Evolutionary conservation across 2,797 vertebrate species (phyloP).

Genomic region (Syngnathus acus): DNA sequence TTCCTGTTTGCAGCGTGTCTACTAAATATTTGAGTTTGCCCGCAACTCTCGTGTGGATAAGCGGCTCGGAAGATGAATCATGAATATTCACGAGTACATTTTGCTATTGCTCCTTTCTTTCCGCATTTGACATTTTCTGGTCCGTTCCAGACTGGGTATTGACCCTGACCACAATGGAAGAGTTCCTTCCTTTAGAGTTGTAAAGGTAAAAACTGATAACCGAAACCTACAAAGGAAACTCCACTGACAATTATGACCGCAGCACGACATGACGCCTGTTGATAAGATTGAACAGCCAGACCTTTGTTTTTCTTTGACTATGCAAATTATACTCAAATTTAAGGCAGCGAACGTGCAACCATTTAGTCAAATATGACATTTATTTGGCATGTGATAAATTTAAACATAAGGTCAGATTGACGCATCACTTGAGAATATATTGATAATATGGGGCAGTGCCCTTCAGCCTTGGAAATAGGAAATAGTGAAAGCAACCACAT

Average conservation of each 20-base stretch:
- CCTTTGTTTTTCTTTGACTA: constrained; percentile 19
- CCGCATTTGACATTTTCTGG: constrained; percentile 29
- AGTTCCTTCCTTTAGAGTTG: constrained; percentile 54
- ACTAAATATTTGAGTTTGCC: too few species aligned
- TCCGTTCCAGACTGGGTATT: constrained; percentile 27
- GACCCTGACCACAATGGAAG: constrained; percentile 45
- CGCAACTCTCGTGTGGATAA: too few species aligned
- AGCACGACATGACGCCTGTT: constrained; percentile 3
- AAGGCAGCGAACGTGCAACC: constrained; percentile 22
- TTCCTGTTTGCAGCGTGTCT: background rate
- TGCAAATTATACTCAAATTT: constrained; percentile 36
- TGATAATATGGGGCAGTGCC: background rate
- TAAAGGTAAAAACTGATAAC: constrained; percentile 21
- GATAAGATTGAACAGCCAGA: constrained; percentile 23
- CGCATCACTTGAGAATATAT: background rate
- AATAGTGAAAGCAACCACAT: background rate
- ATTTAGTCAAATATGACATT: constrained; percentile 15
- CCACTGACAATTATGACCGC: constrained; percentile 28
- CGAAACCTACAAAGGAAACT: constrained; percentile 27
- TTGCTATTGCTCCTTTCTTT: constrained; percentile 33
- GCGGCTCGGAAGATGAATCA: too few species aligned
- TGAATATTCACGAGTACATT: background rate
- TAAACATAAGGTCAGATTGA: constrained; percentile 5
- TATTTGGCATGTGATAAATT: constrained; percentile 10
- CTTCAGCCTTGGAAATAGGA: background rate